Base-by-base conservation (phyloP, 2,113 vertebrate species). In the Catharus fuscescens region DNA sequence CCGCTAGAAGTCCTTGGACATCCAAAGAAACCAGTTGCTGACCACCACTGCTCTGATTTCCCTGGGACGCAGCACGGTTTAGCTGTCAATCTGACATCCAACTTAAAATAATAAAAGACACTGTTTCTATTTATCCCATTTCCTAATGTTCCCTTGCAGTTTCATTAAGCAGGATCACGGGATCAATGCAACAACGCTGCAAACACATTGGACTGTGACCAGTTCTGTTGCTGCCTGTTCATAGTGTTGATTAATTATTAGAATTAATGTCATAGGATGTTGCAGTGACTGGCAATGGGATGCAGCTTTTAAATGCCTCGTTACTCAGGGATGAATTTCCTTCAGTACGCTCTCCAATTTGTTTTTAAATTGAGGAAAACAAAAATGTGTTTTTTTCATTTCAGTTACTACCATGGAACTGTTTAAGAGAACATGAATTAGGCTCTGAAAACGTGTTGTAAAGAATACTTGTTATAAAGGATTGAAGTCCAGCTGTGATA, bases 301-400 rank as follows among this genome's bases (percentile, higher is more conserved):
- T 91, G 81, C 32, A n/a, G 32, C 74, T 89, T 92, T 85, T 88
- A 73, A 93, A 47, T 57, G 36, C 86, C 72, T 97, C 9, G 60
- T 94, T 96, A 82, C 97, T 98, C 97, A 97, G 98, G 97, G 95
- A 96, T 96, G 38, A 77, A 67, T 90, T 96, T 97, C 90, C 92
- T 93, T 45, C 62, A 62, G 79, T 84, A 94, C 19, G 14, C 62
- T 80, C 92, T 90, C 93, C 56, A 32, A 5, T 53, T 93, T 60
- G 64, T 88, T 79, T 73, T 54, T 88, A 44, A 76, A 72, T 60
- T 44, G 38, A 92, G 26, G 65, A 80, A 93, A 71, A 72, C 38
- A 50, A 47, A 34, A 52, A 50, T n/a, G 20, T 4, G 34, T 36
- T 54, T 36, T 25, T 48, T 52, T 88, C 71, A 23, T 92, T 82